Base-by-base conservation (phyloP, 2,888 invertebrate genomes). In the Tromatobia lineatoria region DNA sequence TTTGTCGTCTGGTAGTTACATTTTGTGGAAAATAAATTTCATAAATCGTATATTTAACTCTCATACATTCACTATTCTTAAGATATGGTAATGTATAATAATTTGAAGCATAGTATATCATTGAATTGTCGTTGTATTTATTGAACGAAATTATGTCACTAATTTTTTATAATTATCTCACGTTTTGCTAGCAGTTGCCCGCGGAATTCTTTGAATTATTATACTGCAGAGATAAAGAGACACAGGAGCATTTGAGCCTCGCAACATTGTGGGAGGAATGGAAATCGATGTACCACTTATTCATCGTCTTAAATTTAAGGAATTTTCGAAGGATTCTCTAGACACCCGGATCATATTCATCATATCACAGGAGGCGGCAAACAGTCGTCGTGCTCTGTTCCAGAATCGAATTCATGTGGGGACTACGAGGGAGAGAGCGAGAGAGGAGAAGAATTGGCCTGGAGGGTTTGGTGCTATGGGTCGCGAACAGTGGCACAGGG, bases 381-480 rank as follows among this genome's bases (percentile, higher is more conserved):
- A 64, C 57, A 71, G 64, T 74, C 81, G 69, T 74, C 45, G 54
- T 23, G 52, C 59, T 75, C 38, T 47, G 79, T 83, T 69, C 78
- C 18, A 18, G 52, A 71, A 75, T 52, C 52, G 47, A 25, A 73
- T 20, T 23, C 34, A 29, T 73, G 45, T 42, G 76, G 76, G 45
- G 67, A 66, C 47, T 52, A 66, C 59, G 25, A 38, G 66, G 11
- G 66, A 57, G 71, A 20, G 45, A 45, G 61, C 42, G 57, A 57
- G 83, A 70, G 25, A 71, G 20, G 25, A 13, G 38, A 34, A 50
- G 50, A 79, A 42, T 34, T 47, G 15, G 69, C 69, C 61, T 4
- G 71, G 74, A 75, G 85, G 82, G 75, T 77, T 85, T 81, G 66
- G 57, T 45, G 29, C 47, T 45, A 29, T 23, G 80, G 74, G 80